Evolutionary conservation across 2,113 vertebrate species (phyloP), one percentile per base, ranked within the genome.

Genomic region (Tautogolabrus adspersus): DNA sequence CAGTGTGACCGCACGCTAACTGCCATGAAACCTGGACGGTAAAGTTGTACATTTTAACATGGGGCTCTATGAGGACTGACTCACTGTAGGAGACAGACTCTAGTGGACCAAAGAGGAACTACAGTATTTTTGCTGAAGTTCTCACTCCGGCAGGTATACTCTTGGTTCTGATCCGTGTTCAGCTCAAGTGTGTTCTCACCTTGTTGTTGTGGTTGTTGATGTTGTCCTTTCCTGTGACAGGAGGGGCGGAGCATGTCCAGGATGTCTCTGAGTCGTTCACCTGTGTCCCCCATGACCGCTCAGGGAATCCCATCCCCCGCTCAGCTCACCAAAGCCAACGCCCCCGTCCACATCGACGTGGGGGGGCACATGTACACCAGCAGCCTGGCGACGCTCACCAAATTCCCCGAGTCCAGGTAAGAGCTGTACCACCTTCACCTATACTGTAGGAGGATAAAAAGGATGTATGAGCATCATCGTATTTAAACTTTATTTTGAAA

Each of bases 281-380:
- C 97, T 0, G 97, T 96, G 83, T 98, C 97, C 83, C 97, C 96
- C 44, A 90, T 98, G 94, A 94, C 94, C 2, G 84, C 96, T 34
- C 97, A 97, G 94, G 97, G 97, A 76, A 98, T 98, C 85, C 97
- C 96, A 22, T 94, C 96, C 8, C 95, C 97, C 6, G 97, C 97
- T 19, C 97, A 97, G 54, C 96, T 98, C 79, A 98, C 96, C 89
- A 98, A 98, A 88, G 95, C 96, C 16, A 98, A 98, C 0, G 97
- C 97, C 1, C 97, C 97, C 0, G 97, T 98, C 64, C 97, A 98
- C 85, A 97, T 98, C 0, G 97, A 98, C 13, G 96, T 97, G 42
- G 96, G 96, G 1, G 96, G 96, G 19, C 96, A 97, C 92, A 97
- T 97, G 97, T 97, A 97, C 77, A 97, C 97, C 86, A 97, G 96